These are phyloP conservation scores for Eciton burchellii DNA, from an alignment of 1,140 invertebrate species.

Conservation along the genomic window DNA sequence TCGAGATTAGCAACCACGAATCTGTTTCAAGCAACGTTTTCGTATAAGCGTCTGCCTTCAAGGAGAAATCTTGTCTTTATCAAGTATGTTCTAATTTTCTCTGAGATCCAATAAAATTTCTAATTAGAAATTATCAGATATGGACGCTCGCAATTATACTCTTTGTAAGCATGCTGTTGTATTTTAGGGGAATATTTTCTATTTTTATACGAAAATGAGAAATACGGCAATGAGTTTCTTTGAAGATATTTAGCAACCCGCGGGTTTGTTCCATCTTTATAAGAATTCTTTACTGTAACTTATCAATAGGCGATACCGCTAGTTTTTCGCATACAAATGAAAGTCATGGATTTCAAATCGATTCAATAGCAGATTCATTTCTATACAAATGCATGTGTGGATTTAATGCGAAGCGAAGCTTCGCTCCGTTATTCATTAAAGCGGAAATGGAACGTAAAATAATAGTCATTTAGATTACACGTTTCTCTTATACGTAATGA, in stretches of 20 bases:
- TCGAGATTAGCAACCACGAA: background rate
- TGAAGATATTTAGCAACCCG: background rate
- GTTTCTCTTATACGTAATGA: constrained; percentile 35
- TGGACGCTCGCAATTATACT: background rate
- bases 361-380: background rate
- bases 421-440: background rate
- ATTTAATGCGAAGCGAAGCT: background rate
- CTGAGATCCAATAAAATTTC: constrained; percentile 15
- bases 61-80: constrained; percentile 5
- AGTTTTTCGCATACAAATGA: background rate
- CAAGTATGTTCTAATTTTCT: constrained; percentile 29
- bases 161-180: background rate
- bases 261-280: background rate
- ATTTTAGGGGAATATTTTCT: too few relatives aligned
- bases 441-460: constrained; percentile 8
- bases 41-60: background rate
- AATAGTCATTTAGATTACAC: constrained; percentile 27
- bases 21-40: constrained; percentile 23
- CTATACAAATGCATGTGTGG: too few relatives aligned
- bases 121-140: constrained; percentile 35
- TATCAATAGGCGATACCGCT: background rate
- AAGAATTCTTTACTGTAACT: constrained; percentile 7
- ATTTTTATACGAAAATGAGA: background rate
- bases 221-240: background rate
- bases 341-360: background rate